Evolutionary conservation across 2,113 vertebrate species (phyloP).

Genomic region (Forbesichthys papilliferus): DNA sequence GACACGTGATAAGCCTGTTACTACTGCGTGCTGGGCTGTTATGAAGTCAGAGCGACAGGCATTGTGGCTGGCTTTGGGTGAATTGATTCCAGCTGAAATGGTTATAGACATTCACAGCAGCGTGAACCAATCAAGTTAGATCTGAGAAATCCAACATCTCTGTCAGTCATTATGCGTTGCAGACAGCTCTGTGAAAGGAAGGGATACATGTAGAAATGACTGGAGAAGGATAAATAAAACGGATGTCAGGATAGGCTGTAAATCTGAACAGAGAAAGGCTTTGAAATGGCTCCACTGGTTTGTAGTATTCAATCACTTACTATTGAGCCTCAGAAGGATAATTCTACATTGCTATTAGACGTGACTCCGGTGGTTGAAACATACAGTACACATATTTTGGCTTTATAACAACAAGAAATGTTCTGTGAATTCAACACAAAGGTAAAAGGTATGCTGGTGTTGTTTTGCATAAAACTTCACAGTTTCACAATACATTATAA

Average conservation of each 20-base stretch:
- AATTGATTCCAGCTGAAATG: slow-evolving; percentile 31
- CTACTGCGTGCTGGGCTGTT: slow-evolving; percentile 15
- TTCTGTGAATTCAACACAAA: too few relatives aligned
- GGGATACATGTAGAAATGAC: slow-evolving; percentile 31
- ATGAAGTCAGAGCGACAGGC: slow-evolving; percentile 7
- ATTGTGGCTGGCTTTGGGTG: neutral
- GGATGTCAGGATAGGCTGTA: neutral
- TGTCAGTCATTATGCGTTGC: slow-evolving; percentile 22
- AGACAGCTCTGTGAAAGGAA: slow-evolving; percentile 22
- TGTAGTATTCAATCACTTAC: neutral
- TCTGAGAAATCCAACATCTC: slow-evolving; percentile 35
- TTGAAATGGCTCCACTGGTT: slow-evolving; percentile 1
- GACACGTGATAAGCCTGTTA: too few relatives aligned
- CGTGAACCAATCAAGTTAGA: slow-evolving; percentile 31
- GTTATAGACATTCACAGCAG: slow-evolving; percentile 8
- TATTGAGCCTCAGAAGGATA: too few relatives aligned
- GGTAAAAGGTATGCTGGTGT: too few relatives aligned
- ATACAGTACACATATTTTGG: slow-evolving; percentile 1
- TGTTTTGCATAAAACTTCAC: too few relatives aligned
- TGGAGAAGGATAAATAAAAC: neutral
- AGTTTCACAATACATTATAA: too few relatives aligned
- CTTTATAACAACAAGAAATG: neutral
- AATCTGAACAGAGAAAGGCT: neutral
- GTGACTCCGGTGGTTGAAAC: neutral
- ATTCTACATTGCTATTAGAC: neutral